Evolutionary conservation across 2,797 vertebrate genomes (phyloP), one percentile per base, ranked within the genome.

Genomic region (Dendrocincla fuliginosa): DNA sequence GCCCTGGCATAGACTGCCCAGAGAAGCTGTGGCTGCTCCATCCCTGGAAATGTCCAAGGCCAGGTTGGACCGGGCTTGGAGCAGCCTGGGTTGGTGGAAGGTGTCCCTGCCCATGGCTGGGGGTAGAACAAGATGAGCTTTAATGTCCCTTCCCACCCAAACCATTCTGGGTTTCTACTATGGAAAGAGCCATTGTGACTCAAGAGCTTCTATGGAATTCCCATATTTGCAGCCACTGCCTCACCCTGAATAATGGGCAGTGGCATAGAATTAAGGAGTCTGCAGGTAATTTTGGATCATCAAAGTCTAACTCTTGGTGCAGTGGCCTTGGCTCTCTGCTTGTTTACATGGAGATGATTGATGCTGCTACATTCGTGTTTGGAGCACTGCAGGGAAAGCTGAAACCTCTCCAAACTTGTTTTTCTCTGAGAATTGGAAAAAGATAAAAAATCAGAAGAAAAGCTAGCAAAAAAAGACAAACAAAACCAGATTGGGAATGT

Each of bases 241-340:
- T 92, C n/a, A 15, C 28, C 22, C 84, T 63, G 73, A 60, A 41
- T 53, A 41, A 82, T 3, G 49, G 69, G 30, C 25, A 49, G 28
- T 37, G 61, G 41, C 61, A 71, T 11, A 19, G 78, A 90, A 70
- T 24, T 50, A 75, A 41, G 49, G 27, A 32, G 27, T 68, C 70
- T 61, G 20, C 68, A 77, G 60, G 70, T 52, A 74, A 77, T 46
- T 70, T 71, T 0, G 1, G 59, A 32, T 46, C 6, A 2, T 52
- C n/a, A 25, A 52, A 77, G 52, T 16, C 30, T 33, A 41, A 47
- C 63, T 65, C 42, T 46, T 47, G 63, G 17, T 19, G 52, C 69
- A 81, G 87, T 78, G 80, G 87, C 87, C 73, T 59, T 71, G 65
- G 65, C 44, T 71, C 37, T 41, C 86, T 71, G 80, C 76, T 86